phyloP scores from a whole-genome alignment of 2,888 invertebrate species.

The Lydus trimaculatus region DNA sequence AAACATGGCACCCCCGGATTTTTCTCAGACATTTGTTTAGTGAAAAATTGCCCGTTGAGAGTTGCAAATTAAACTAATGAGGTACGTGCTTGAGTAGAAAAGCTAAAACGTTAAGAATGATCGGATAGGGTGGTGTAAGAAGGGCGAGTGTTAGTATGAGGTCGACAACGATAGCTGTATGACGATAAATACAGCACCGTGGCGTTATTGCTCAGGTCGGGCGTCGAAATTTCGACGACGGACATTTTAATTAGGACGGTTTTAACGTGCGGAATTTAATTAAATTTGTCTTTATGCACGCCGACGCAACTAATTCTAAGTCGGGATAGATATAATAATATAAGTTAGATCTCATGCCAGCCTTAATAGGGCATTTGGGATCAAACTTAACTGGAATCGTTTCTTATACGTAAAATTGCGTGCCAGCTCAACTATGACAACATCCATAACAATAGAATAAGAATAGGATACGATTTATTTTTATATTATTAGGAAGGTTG shows the following conservation, averaged over 20 bases:
- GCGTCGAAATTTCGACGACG: conserved; percentile 31
- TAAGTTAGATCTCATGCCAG: conserved; percentile 25
- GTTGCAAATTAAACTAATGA: conserved; percentile 51
- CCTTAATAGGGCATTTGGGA: conserved; percentile 32
- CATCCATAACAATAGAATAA: conserved; percentile 6
- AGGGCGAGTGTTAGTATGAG: neutral
- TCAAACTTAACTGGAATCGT: conserved; percentile 28
- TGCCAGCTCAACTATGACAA: conserved; percentile 16
- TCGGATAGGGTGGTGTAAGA: conserved; percentile 12
- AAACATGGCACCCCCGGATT: conserved; percentile 23
- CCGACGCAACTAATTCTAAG: conserved; percentile 31
- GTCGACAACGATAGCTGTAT: conserved; percentile 18
- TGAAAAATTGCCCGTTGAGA: conserved; percentile 24
- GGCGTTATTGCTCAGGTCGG: conserved; percentile 13
- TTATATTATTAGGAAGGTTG: neutral
- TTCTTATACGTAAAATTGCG: conserved; percentile 30
- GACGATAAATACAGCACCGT: conserved; percentile 23
- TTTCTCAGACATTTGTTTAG: conserved; percentile 12
- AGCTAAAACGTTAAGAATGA: conserved; percentile 12
- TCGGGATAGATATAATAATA: conserved; percentile 31
- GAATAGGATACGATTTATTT: neutral
- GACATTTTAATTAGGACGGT: conserved; percentile 35
- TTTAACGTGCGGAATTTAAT: conserved; percentile 33
- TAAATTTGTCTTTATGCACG: conserved; percentile 35
- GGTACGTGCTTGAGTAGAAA: conserved; percentile 46